These are phyloP conservation scores for Microtus montanus DNA, from an alignment of 2,113 vertebrate species.

Conservation along the genomic window DNA sequence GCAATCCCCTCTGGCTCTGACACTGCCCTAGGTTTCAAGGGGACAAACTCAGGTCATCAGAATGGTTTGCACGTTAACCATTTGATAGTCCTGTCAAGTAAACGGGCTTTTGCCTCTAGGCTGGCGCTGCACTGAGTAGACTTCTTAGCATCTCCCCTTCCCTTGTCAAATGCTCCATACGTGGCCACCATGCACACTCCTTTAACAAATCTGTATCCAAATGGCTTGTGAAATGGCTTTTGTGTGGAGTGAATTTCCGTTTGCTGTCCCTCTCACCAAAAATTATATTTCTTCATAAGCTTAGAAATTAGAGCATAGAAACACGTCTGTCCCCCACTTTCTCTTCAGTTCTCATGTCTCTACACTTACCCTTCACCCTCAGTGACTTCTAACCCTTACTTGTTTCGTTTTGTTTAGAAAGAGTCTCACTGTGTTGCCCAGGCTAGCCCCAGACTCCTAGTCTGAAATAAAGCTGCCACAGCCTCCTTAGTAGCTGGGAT, in stretches of 20 bases:
- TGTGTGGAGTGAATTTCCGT: not conserved
- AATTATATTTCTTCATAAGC: not conserved
- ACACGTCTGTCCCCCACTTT: not conserved
- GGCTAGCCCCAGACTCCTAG: not conserved
- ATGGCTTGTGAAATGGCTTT: not conserved
- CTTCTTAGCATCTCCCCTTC: too few species aligned
- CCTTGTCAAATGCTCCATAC: accelerated
- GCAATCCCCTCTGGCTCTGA: too few species aligned
- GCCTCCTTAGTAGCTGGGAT: not conserved
- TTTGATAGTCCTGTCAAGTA: not conserved
- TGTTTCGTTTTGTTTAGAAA: not conserved
- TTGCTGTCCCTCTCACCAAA: accelerated
- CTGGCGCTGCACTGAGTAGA: not conserved
- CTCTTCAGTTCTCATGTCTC: not conserved
- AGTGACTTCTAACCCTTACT: not conserved
- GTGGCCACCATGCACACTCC: not conserved
- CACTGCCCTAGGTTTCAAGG: not conserved
- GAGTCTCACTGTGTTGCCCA: not conserved
- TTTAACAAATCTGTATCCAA: not conserved
- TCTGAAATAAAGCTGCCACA: not conserved
- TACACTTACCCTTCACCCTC: not conserved
- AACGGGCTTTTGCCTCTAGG: not conserved
- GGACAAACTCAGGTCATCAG: not conserved
- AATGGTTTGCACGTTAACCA: not conserved
- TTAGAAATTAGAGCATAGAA: not conserved